These are phyloP conservation scores for Blennius ocellaris DNA, from an alignment of 2,113 vertebrate genomes.

Conservation along the genomic window DNA sequence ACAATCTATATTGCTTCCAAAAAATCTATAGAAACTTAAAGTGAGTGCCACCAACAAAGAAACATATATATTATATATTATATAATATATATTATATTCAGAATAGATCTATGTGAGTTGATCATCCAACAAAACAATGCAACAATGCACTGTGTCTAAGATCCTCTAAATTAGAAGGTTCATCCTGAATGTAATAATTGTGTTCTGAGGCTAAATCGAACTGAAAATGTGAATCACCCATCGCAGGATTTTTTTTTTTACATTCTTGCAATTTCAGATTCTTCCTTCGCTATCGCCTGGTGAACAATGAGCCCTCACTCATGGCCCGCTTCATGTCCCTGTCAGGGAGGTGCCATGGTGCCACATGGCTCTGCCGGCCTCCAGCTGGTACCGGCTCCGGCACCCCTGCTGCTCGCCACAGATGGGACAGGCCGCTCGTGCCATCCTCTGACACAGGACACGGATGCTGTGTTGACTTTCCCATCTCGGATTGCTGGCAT, in stretches of 20 bases:
- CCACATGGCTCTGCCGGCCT: constrained; percentile 52
- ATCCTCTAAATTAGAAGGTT: no score
- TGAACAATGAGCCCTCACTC: not conserved
- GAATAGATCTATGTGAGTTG: no score
- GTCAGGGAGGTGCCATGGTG: constrained; percentile 40
- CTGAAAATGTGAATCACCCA: not conserved
- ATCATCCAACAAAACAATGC: no score
- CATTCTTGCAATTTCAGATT: not conserved
- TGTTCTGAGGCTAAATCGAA: no score
- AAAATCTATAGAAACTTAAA: no score
- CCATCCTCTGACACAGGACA: constrained; percentile 21
- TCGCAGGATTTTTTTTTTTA: no score
- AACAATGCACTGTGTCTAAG: no score
- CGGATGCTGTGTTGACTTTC: constrained; percentile 20
- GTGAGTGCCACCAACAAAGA: no score
- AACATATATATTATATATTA: no score
- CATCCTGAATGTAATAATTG: no score
- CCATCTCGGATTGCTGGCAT: constrained; percentile 1
- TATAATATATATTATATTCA: no score
- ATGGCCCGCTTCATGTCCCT: constrained; percentile 18
- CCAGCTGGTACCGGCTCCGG: constrained; percentile 51
- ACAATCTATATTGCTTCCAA: no score
- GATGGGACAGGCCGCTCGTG: constrained; percentile 55
- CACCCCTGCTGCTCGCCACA: constrained; percentile 59
- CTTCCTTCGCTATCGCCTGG: not conserved